A percentile compares a stretch with the other conserved stretches of the same genome.
Conservation (phyloP, 2,113 vertebrate species). For the Notiomystis cincta region DNA sequence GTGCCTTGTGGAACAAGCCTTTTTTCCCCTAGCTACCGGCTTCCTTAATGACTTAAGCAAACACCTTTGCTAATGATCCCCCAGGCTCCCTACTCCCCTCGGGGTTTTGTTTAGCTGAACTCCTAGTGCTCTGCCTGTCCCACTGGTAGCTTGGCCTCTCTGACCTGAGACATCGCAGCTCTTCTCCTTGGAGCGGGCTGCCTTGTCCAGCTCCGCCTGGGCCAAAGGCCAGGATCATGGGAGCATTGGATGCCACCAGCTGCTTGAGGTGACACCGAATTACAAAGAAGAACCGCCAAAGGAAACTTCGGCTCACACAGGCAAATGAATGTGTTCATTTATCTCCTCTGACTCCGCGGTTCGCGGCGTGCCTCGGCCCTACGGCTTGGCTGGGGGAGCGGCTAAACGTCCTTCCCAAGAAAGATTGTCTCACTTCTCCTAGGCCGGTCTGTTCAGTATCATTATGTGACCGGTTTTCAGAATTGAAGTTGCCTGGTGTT, state of each 20-base stretch:
- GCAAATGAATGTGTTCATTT: constrained; percentile 81
- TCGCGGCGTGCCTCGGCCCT: constrained; percentile 24
- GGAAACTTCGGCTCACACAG: constrained; percentile 68
- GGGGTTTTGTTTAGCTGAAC: constrained; percentile 85
- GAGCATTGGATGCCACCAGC: constrained; percentile 89
- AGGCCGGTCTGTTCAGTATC: constrained; percentile 76
- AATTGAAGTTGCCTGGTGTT: constrained; percentile 79
- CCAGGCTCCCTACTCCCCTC: constrained; percentile 76
- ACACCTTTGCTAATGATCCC: constrained; percentile 86
- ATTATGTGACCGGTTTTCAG: constrained; percentile 75
- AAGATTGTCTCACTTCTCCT: constrained; percentile 74
- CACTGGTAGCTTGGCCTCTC: constrained; percentile 86
- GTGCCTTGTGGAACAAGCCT: constrained; percentile 78
- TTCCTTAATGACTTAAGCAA: constrained; percentile 98
- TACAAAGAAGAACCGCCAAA: constrained; percentile 81
- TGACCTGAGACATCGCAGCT: constrained; percentile 88
- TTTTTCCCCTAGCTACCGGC: constrained; percentile 86
- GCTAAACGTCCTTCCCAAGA: constrained; percentile 41
- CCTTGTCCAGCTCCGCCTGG: constrained; percentile 85
- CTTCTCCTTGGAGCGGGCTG: constrained; percentile 83
- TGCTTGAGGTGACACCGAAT: constrained; percentile 86
- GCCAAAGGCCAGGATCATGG: constrained; percentile 90
- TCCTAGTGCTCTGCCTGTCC: constrained; percentile 78
- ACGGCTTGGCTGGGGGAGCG: constrained; percentile 40
- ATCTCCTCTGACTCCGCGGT: constrained; percentile 61